Conservation (phyloP, 2,797 vertebrate species). For the Eptatretus atami region DNA sequence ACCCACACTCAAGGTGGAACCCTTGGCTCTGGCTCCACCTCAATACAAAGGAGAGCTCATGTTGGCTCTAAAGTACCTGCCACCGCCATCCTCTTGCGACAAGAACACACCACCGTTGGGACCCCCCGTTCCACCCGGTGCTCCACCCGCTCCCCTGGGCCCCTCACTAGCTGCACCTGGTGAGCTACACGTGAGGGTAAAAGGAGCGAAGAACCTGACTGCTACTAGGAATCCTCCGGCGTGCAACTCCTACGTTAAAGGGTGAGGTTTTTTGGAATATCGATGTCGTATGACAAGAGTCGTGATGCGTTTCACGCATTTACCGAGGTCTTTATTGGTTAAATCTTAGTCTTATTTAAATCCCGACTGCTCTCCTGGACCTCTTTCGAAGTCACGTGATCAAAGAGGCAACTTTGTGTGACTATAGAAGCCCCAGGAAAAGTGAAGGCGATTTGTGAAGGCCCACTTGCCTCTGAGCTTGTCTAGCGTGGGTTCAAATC, state of each 20-base stretch:
- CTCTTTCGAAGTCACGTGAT: too few species aligned
- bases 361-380: neutral
- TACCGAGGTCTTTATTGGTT: neutral
- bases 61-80: constrained; percentile 60
- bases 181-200: constrained; percentile 61
- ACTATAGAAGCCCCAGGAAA: too few species aligned
- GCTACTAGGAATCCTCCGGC: constrained; percentile 65
- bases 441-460: too few species aligned
- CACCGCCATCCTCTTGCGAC: constrained; percentile 15
- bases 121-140: neutral
- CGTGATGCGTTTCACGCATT: neutral
- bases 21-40: constrained; percentile 24
- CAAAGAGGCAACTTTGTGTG: neutral
- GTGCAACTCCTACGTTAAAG: constrained; percentile 94
- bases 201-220: constrained; percentile 78
- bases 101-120: neutral
- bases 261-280: constrained; percentile 18
- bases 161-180: too few species aligned
- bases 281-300: too few species aligned
- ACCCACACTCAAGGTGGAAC: constrained; percentile 20
- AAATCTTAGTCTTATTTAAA: neutral
- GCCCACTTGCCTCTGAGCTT: too few species aligned
- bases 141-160: too few species aligned
- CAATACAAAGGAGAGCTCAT: constrained; percentile 86
- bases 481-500: too few species aligned